phyloP scores from a whole-genome alignment of 2,888 invertebrate genomes.

The Dynastes grantii region DNA sequence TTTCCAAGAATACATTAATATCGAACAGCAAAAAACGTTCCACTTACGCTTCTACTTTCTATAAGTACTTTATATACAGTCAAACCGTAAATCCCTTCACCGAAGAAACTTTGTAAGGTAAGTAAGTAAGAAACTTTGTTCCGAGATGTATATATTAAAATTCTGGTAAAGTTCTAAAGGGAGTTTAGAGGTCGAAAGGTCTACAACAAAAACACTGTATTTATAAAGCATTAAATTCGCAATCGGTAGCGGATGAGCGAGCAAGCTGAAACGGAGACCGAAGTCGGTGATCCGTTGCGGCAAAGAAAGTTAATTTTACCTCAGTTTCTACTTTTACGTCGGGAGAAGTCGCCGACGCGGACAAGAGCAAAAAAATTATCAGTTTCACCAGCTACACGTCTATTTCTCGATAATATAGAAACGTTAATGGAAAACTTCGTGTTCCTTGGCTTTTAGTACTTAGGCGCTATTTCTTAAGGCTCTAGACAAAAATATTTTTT shows the following conservation, averaged over 20 bases:
- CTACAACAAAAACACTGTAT: constrained; percentile 21
- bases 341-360: background rate
- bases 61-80: too few relatives aligned
- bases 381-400: constrained; percentile 1
- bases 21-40: too few relatives aligned
- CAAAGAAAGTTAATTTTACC: constrained; percentile 27
- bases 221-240: constrained; percentile 33
- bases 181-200: background rate
- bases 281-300: constrained; percentile 26
- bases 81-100: too few relatives aligned
- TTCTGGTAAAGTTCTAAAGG: background rate
- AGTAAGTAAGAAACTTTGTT: background rate
- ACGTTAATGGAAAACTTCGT: constrained; percentile 8
- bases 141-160: background rate
- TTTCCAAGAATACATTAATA: too few relatives aligned
- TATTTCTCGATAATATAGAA: background rate
- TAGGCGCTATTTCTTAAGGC: background rate
- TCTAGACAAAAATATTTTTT: background rate
- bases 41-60: too few relatives aligned
- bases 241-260: constrained; percentile 9
- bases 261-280: constrained; percentile 5
- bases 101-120: too few relatives aligned
- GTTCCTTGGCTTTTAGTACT: background rate
- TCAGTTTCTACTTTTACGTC: constrained; percentile 3
- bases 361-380: background rate